Evolutionary conservation across 2,797 vertebrate genomes (phyloP).

Genomic region (Myotis myotis): DNA sequence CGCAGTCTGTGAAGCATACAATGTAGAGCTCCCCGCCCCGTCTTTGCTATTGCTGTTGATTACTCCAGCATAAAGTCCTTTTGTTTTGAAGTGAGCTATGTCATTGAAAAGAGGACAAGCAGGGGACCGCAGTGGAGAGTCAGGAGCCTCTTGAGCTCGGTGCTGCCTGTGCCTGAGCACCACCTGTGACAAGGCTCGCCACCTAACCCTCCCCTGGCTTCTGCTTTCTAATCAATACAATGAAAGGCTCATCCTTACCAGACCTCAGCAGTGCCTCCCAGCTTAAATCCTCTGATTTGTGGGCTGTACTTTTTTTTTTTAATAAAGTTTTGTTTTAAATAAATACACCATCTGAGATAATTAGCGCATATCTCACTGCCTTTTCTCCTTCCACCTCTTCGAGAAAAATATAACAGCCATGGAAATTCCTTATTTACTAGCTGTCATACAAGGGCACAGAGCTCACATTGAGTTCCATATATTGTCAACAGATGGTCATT

Average conservation of each 20-base stretch:
- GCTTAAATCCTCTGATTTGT: not conserved
- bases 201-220: not conserved
- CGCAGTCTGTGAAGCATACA: not conserved
- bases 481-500: not conserved
- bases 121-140: not conserved
- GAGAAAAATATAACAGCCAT: not conserved
- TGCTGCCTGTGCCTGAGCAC: not conserved
- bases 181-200: not conserved
- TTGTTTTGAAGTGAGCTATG: not conserved
- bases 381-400: not conserved
- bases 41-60: not conserved
- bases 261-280: not conserved
- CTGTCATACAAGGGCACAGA: not conserved
- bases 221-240: not conserved
- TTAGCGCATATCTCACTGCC: not conserved
- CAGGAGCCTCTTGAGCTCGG: not conserved
- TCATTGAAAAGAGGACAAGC: not conserved
- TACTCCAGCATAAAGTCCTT: not conserved
- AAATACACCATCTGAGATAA: not conserved
- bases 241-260: not conserved
- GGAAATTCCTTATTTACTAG: constrained; percentile 12
- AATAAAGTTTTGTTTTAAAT: not conserved
- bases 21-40: not conserved
- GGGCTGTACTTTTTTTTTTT: not conserved
- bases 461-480: not conserved